Evolutionary conservation across 2,797 vertebrate genomes (phyloP), one percentile per base, ranked within the genome.

Genomic region (Miopithecus talapoin): DNA sequence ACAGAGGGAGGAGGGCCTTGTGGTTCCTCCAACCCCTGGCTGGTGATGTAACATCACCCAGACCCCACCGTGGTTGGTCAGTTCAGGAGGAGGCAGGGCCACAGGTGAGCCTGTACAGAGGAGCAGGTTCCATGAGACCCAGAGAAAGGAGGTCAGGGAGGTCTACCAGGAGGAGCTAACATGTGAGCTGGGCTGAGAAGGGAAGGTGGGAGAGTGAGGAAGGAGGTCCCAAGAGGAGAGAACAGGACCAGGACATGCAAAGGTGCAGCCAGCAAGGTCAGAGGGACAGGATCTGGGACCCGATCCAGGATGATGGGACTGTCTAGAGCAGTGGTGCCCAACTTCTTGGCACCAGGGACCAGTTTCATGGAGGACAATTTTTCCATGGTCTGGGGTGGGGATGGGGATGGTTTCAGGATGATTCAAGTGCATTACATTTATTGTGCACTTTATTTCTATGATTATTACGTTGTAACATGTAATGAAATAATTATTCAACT

Each of bases 41-140:
- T 3, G 9, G 72, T 1, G 1, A 1, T 1, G 30, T 8, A 48
- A 46, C 16, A 16, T 43, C 26, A 12, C 19, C 72, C 9, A 21
- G 91, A 39, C 30, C 3, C 61, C 22, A 19, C 3, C 21, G 12
- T 8, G 43, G 41, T 10, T 0, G 0, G 39, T 36, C 8, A 21
- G 43, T 16, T 84, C 43, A 4, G 1, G 70, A 85, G 85, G 55
- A 79, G 5, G 39, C 33, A 7, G 39, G 48, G 33, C 30, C n/a
- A 0, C 0, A 86, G 80, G 26, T 21, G 85, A 22, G 76, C 8
- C 89, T 5, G 33, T 36, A 24, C 33, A 68, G 74, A 55, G 33
- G 24, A 83, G 57, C 70, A 50, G 64, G 22, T 13, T 5, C 28
- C 28, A 13, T 0, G 41, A 0, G 3, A 78, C 46, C 21, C 61